Conservation (phyloP, 2,888 invertebrate species). For the Drosophila stalkeri region DNA sequence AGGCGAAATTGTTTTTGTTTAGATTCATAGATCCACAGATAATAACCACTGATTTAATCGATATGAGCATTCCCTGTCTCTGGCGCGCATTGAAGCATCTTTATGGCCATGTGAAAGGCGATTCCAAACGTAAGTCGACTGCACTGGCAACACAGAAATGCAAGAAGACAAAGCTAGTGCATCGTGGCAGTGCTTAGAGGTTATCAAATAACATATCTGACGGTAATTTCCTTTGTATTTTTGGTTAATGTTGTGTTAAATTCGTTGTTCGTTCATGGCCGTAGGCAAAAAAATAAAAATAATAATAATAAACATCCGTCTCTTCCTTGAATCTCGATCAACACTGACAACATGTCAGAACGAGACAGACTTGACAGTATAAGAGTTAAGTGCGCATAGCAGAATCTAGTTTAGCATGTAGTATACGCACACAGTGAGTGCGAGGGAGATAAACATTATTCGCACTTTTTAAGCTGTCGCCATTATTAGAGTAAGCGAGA, state of each 20-base stretch:
- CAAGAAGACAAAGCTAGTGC: background rate
- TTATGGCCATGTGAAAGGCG: slow-evolving; percentile 14
- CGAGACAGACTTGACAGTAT: background rate
- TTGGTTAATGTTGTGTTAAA: slow-evolving; percentile 6
- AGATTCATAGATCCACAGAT: slow-evolving; percentile 11
- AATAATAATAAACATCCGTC: background rate
- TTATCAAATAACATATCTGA: background rate
- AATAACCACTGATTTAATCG: background rate
- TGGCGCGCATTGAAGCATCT: slow-evolving; percentile 24
- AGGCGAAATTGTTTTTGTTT: slow-evolving; percentile 21
- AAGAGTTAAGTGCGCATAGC: background rate
- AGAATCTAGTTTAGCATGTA: background rate
- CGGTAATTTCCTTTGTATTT: background rate
- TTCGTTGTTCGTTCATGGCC: background rate
- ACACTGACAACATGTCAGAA: background rate
- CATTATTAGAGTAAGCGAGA: background rate
- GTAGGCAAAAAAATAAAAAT: background rate
- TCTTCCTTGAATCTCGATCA: background rate
- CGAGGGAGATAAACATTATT: background rate
- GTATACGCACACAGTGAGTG: background rate
- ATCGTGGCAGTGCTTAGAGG: background rate
- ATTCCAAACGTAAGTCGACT: background rate
- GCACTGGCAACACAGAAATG: background rate
- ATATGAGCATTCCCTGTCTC: slow-evolving; percentile 29
- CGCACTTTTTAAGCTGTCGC: background rate